Evolutionary conservation across 2,797 vertebrate genomes (phyloP).

Genomic region (Rhinophrynus dorsalis): DNA sequence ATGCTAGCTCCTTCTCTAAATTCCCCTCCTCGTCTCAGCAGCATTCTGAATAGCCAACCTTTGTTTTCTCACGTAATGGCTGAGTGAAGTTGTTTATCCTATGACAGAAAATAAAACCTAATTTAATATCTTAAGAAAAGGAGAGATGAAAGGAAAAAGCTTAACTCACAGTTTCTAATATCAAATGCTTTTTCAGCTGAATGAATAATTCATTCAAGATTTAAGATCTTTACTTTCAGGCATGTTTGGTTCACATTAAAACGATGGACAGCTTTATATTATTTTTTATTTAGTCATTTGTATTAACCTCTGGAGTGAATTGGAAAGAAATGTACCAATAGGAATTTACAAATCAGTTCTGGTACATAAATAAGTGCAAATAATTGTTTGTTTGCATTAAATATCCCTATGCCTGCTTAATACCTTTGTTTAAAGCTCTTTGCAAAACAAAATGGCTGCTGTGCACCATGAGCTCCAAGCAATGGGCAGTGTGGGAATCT

Average conservation of each 20-base stretch:
- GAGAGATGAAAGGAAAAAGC: background rate
- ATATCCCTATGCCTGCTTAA: too few species aligned
- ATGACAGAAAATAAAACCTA: conserved; percentile 16
- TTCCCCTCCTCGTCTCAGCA: conserved; percentile 51
- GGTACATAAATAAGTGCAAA: too few species aligned
- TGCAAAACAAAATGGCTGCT: too few species aligned
- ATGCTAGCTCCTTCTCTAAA: conserved; percentile 57
- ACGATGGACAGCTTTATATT: background rate
- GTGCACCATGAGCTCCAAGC: too few species aligned
- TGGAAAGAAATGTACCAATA: too few species aligned
- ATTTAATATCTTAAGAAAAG: conserved; percentile 18
- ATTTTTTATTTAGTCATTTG: background rate
- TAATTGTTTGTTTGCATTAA: too few species aligned
- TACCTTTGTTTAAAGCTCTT: too few species aligned
- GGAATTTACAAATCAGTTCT: too few species aligned
- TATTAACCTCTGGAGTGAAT: too few species aligned
- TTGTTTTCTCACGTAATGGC: conserved; percentile 53
- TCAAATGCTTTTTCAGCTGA: background rate
- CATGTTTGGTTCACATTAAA: background rate
- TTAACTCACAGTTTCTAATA: conserved; percentile 6
- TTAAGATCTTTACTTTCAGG: conserved; percentile 3
- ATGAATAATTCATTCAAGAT: conserved; percentile 10
- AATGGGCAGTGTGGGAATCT: too few species aligned
- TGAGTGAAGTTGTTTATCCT: conserved; percentile 42
- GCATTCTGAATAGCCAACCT: conserved; percentile 47